Evolutionary conservation across 92 coral and sea anemone genomes (phyloP).

Genomic region (Parazoanthus swiftii): DNA sequence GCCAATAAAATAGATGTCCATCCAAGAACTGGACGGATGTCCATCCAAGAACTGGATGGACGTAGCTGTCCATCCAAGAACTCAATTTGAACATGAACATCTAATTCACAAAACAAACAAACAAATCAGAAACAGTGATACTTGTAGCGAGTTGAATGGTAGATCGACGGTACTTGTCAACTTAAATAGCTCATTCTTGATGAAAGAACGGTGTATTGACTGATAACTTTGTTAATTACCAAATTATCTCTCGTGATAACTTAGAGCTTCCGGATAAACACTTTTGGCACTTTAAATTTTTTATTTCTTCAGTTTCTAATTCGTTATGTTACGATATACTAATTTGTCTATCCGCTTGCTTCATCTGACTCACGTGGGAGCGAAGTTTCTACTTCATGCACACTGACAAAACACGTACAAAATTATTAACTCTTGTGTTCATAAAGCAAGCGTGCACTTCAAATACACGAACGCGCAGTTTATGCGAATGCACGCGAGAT

Average conservation of each 20-base stretch:
- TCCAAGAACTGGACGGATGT: too few relatives aligned
- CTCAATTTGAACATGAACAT: too few relatives aligned
- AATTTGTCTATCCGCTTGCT: not conserved
- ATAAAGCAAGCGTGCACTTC: too few relatives aligned
- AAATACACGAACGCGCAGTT: too few relatives aligned
- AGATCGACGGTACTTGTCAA: not conserved
- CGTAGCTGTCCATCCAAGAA: too few relatives aligned
- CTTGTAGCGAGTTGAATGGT: not conserved
- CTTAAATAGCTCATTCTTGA: not conserved
- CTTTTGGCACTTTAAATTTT: not conserved
- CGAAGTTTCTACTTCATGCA: too few relatives aligned
- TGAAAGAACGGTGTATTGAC: not conserved
- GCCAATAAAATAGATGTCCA: too few relatives aligned
- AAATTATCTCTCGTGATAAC: not conserved
- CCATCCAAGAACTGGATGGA: too few relatives aligned
- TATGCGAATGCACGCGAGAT: too few relatives aligned
- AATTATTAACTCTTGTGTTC: too few relatives aligned
- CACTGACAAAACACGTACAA: too few relatives aligned
- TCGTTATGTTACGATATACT: not conserved
- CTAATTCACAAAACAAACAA: not conserved
- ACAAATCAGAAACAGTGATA: not conserved
- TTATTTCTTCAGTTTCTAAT: not conserved
- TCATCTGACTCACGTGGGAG: too few relatives aligned
- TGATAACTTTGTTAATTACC: not conserved
- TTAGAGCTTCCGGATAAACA: not conserved